phyloP scores from a whole-genome alignment of 2,888 invertebrate species.

The Oligia strigilis region DNA sequence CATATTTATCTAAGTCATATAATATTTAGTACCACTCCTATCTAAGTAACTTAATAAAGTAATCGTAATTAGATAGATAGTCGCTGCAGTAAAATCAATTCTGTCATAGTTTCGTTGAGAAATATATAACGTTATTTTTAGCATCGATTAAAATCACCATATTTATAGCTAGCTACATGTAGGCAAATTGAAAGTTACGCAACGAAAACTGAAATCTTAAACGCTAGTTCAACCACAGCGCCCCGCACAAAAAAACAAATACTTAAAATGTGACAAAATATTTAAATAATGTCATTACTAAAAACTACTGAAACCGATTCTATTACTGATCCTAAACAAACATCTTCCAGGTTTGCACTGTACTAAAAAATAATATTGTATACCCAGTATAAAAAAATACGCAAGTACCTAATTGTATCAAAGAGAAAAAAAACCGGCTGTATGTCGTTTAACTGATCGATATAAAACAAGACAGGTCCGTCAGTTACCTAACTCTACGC shows the following conservation, averaged over 20 bases:
- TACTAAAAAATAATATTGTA: not conserved
- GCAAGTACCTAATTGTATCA: slow-evolving; percentile 59
- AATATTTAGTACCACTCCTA: slow-evolving; percentile 48
- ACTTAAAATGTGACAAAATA: not conserved
- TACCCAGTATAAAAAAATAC: slow-evolving; percentile 49
- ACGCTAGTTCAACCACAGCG: not conserved
- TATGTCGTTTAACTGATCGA: slow-evolving; percentile 83
- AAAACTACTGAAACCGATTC: too few relatives aligned
- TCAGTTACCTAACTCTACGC: slow-evolving; percentile 86
- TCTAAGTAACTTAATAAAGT: slow-evolving; percentile 42
- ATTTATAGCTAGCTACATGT: not conserved
- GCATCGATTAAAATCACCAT: not conserved
- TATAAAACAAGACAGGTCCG: slow-evolving; percentile 80
- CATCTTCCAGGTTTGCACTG: not conserved
- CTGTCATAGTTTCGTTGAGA: slow-evolving; percentile 45
- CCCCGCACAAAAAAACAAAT: not conserved
- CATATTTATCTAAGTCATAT: slow-evolving; percentile 47
- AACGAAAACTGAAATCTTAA: not conserved
- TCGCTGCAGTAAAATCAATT: slow-evolving; percentile 16
- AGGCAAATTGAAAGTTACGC: not conserved
- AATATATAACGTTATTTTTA: slow-evolving; percentile 24
- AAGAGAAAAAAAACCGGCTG: slow-evolving; percentile 79
- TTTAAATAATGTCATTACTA: not conserved
- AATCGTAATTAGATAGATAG: slow-evolving; percentile 32
- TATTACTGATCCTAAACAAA: not conserved